These are phyloP conservation scores for Hydrocynus forskahlii DNA, from an alignment of 2,797 vertebrate genomes.

Conservation along the genomic window DNA sequence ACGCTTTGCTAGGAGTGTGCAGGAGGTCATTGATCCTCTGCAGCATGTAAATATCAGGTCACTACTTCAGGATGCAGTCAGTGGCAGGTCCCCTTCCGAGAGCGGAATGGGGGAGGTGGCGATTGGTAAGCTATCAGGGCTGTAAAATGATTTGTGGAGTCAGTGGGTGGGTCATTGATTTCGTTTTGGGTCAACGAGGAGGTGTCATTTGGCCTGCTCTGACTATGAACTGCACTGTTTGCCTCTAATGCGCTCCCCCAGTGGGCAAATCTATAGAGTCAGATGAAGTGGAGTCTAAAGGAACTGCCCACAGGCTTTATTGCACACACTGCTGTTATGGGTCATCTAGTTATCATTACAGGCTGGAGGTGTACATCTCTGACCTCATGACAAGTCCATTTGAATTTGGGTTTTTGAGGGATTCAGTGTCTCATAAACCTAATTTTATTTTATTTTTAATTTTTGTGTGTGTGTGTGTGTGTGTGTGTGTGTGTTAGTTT, in stretches of 20 bases:
- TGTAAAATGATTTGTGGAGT: constrained; percentile 66
- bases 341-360: too few species aligned
- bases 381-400: not conserved
- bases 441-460: too few species aligned
- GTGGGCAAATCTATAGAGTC: constrained; percentile 23
- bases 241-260: constrained; percentile 25
- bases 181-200: constrained; percentile 66
- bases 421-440: too few species aligned
- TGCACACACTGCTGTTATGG: not conserved
- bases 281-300: constrained; percentile 44
- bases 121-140: constrained; percentile 67
- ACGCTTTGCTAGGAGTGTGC: constrained; percentile 40
- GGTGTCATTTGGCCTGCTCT: constrained; percentile 60
- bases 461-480: too few species aligned
- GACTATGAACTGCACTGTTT: constrained; percentile 41
- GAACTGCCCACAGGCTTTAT: constrained; percentile 36
- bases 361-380: not conserved
- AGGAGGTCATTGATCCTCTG: constrained; percentile 68
- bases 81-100: constrained; percentile 55
- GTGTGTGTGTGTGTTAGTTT: too few species aligned
- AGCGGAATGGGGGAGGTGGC: constrained; percentile 50
- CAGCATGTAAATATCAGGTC: constrained; percentile 75
- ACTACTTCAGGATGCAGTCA: constrained; percentile 69
- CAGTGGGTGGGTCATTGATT: constrained; percentile 71
- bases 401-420: not conserved